These are phyloP conservation scores for Eulacestoma nigropectus DNA, from an alignment of 2,113 vertebrate genomes.

Conservation along the genomic window DNA sequence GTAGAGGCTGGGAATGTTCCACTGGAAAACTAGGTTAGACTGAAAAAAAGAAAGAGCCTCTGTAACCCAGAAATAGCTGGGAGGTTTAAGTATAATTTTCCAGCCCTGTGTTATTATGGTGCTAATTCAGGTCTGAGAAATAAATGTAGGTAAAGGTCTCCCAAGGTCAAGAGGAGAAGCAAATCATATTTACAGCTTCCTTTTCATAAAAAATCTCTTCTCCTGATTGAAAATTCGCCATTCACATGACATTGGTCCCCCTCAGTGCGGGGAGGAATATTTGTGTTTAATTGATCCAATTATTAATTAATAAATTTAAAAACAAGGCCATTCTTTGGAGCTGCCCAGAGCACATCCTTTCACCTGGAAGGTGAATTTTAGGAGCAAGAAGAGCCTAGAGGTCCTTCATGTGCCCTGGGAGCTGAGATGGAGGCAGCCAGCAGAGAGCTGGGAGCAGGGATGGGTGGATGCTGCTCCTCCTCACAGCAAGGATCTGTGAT, in stretches of 20 bases:
- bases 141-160: conserved; percentile 52
- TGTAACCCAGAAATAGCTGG: conserved; percentile 61
- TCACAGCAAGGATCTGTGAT: background rate
- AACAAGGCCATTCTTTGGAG: background rate
- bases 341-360: background rate
- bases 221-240: background rate
- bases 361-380: background rate
- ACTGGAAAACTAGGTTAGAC: conserved; percentile 62
- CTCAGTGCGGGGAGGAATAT: rapidly evolving
- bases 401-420: rapidly evolving
- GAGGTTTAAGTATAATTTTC: conserved; percentile 58
- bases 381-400: background rate
- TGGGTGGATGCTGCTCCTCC: background rate
- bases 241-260: background rate
- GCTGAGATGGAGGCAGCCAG: background rate
- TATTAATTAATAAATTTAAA: background rate
- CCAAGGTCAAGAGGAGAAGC: conserved; percentile 41
- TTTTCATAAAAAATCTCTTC: background rate
- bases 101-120: conserved; percentile 45
- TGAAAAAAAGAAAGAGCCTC: conserved; percentile 56
- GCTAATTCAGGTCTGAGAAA: conserved; percentile 57
- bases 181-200: background rate
- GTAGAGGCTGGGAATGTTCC: conserved; percentile 47
- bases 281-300: background rate
- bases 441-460: background rate